Conservation (phyloP, 2,888 invertebrate genomes). For the Ceratothoa steindachneri region DNA sequence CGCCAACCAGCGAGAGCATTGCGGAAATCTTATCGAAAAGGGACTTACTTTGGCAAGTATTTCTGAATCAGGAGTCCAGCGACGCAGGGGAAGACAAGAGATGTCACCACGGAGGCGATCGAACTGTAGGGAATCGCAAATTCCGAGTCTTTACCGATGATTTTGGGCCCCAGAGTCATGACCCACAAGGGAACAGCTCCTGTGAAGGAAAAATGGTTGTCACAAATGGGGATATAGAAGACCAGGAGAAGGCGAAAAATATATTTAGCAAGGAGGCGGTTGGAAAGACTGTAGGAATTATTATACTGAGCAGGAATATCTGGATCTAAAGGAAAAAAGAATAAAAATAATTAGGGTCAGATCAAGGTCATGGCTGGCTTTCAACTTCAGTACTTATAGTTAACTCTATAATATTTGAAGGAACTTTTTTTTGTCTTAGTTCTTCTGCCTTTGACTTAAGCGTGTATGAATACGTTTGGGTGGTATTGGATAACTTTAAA, state of each 20-base stretch:
- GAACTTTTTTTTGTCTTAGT: no score
- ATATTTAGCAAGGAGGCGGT: background rate
- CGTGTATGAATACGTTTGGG: no score
- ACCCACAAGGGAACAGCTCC: conserved; percentile 43
- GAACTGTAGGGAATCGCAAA: conserved; percentile 71
- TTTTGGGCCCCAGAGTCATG: conserved; percentile 24
- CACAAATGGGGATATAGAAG: background rate
- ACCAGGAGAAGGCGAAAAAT: background rate
- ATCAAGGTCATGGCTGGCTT: no score
- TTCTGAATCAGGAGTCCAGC: conserved; percentile 67
- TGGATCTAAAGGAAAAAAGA: no score
- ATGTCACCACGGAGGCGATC: conserved; percentile 69
- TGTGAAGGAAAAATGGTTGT: conserved; percentile 1
- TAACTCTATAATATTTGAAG: no score
- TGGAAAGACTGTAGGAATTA: background rate
- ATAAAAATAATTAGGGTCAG: no score
- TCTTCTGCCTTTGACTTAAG: no score
- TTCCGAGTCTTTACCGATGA: conserved; percentile 56
- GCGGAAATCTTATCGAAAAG: no score
- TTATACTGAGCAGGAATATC: background rate
- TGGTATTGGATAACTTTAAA: no score
- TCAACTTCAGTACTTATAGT: no score
- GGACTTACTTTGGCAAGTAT: conserved; percentile 59
- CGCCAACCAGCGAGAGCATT: no score
- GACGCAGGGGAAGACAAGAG: conserved; percentile 70